A percentile compares a stretch with the other conserved stretches of the same genome.
Evolutionary conservation across 30 jellyfish, hydroid and myxozoan genomes (phyloP).

Genomic region (Aurelia sp.): DNA sequence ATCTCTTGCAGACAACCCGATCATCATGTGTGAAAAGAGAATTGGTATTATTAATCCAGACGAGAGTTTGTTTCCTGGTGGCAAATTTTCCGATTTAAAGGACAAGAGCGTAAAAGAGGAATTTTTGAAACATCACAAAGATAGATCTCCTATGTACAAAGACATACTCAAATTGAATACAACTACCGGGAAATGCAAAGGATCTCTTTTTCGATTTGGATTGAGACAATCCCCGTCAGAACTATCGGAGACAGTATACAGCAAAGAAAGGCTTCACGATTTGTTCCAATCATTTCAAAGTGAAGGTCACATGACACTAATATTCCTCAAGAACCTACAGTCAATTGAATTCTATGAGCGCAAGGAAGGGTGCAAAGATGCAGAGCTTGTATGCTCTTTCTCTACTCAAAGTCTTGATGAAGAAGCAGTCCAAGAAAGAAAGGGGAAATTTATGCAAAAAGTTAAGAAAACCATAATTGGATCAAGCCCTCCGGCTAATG

Average conservation of each 20-base stretch:
- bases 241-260: slow-evolving; percentile 53
- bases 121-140: slow-evolving; percentile 4
- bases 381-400: slow-evolving; percentile 43
- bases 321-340: slow-evolving; percentile 58
- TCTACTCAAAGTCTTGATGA: not conserved
- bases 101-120: not conserved
- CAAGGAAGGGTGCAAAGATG: slow-evolving; percentile 15
- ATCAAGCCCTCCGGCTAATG: not conserved
- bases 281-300: slow-evolving; percentile 48
- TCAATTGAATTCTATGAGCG: slow-evolving; percentile 47
- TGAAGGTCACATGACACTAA: slow-evolving; percentile 72
- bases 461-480: not conserved
- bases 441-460: not conserved
- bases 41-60: slow-evolving; percentile 66
- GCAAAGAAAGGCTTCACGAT: slow-evolving; percentile 13
- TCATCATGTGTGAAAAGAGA: slow-evolving; percentile 46
- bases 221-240: slow-evolving; percentile 67
- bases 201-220: slow-evolving; percentile 70
- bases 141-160: not conserved
- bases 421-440: not conserved
- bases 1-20: slow-evolving; percentile 62
- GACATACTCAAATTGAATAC: slow-evolving; percentile 13
- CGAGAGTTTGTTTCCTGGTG: slow-evolving; percentile 42
- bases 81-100: not conserved
- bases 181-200: slow-evolving; percentile 44